Evolutionary conservation across 2,113 vertebrate genomes (phyloP).

Genomic region (Riparia riparia): DNA sequence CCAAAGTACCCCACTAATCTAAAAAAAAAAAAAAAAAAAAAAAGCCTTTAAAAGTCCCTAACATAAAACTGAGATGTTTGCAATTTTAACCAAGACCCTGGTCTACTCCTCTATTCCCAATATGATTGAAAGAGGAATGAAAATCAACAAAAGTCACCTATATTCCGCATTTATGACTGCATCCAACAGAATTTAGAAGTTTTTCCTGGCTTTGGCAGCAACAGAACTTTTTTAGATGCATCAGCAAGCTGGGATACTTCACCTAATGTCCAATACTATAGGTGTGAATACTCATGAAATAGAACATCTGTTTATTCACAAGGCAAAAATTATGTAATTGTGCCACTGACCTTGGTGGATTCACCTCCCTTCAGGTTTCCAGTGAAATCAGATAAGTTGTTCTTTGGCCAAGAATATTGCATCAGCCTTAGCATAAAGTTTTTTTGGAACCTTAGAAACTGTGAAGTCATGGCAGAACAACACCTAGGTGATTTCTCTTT

Average conservation of each 20-base stretch:
- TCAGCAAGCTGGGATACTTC: neutral
- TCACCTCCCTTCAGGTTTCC: slow-evolving; percentile 25
- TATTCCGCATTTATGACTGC: neutral
- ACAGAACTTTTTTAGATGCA: neutral
- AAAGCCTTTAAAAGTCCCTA: neutral
- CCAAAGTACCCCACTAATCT: neutral
- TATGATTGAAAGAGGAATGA: neutral
- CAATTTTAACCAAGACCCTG: neutral
- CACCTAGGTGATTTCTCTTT: neutral
- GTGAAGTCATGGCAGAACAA: slow-evolving; percentile 57
- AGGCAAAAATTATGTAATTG: slow-evolving; percentile 27
- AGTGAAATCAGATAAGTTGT: slow-evolving; percentile 13
- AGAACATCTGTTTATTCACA: slow-evolving; percentile 46
- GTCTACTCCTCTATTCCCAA: neutral
- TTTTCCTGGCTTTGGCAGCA: neutral
- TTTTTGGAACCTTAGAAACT: slow-evolving; percentile 27
- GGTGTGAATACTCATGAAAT: slow-evolving; percentile 44
- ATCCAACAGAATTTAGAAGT: neutral
- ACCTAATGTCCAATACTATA: slow-evolving; percentile 2
- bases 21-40: neutral
- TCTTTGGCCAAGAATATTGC: slow-evolving; percentile 33
- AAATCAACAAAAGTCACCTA: neutral
- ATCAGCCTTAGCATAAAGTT: slow-evolving; percentile 31
- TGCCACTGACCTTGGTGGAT: slow-evolving; percentile 23
- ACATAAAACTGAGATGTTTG: neutral